Evolutionary conservation across 2,888 invertebrate species (phyloP), one percentile per base, ranked within the genome.

Genomic region (Hirtodrosophila duncani): DNA sequence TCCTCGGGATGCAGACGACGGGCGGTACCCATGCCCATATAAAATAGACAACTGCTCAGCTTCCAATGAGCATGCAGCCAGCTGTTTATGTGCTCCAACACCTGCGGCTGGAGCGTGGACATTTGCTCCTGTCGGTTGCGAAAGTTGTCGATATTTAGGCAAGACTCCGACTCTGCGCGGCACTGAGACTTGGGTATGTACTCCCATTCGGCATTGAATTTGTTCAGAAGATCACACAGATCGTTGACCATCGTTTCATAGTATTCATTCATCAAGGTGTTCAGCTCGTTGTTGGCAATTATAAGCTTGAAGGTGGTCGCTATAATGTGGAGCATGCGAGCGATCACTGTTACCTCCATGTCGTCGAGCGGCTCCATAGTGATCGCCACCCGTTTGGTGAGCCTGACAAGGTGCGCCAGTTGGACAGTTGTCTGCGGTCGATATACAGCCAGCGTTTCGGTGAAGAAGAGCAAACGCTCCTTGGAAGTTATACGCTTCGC

Each of bases 161-260:
- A 65, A 1, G 64, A 63, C 29, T 63, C 61, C 0, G 64, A 65
- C 13, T 61, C 64, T 1, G 64, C 52, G 7, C 57, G 57, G 17
- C 64, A 65, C 17, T 63, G 64, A 0, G 64, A 52, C 18, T 65
- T 65, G 1, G 64, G 64, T 11, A 65, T 52, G 29, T 57, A 65
- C 10, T 63, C 64, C 64, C 64, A 65, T 26, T 65, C 64, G 1
- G 37, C 27, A 38, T 46, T 60, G 8, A 65, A 61, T 2, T 39
- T 44, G 10, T 65, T 53, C 2, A 63, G 46, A 8, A 65, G 26
- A 9, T 61, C 50, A 21, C 48, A 56, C 5, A 65, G 13, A 14
- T 63, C 52, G 13, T 26, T 26, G 0, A 61, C 46, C 64, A 65
- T 57, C 1, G 42, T 31, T 0, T 31, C 13, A 7, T 50, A 63